A percentile compares a stretch with the other conserved stretches of the same genome.
phyloP scores from a whole-genome alignment of 2,113 vertebrate genomes.

The Benthochromis sp. region DNA sequence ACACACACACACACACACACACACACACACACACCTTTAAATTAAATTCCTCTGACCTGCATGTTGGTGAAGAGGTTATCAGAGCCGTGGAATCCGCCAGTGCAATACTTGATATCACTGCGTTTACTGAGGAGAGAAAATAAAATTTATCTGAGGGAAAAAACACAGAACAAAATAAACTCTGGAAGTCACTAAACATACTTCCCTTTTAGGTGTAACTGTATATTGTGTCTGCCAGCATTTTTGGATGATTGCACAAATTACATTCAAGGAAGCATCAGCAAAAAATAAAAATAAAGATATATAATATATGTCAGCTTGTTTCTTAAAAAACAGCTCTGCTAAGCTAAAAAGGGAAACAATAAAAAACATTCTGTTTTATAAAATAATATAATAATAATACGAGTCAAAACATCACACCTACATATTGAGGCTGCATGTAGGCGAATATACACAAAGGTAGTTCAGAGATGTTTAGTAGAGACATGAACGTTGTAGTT shows the following conservation, averaged over 20 bases:
- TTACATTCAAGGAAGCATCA: not conserved
- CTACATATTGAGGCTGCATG: not conserved
- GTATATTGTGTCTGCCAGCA: not conserved
- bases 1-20: not conserved
- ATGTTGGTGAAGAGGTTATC: constrained; percentile 89
- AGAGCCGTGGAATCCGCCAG: constrained; percentile 87
- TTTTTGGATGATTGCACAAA: constrained; percentile 8
- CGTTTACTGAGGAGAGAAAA: constrained; percentile 32
- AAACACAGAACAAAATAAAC: not conserved
- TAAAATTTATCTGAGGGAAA: not conserved
- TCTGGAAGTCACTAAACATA: not conserved
- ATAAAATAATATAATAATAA: not conserved
- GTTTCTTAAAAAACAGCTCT: not conserved
- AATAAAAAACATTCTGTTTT: not conserved
- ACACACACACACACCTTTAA: accelerated
- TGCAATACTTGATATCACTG: constrained; percentile 63
- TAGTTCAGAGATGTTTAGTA: not conserved
- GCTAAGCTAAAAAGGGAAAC: not conserved
- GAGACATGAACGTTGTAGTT: not conserved
- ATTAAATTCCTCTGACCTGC: constrained; percentile 76
- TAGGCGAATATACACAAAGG: not conserved
- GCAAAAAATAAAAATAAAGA: not conserved
- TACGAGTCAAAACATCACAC: not conserved
- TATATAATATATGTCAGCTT: not conserved
- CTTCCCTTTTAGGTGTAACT: not conserved